Percentiles rank a stretch among this genome's conserved stretches.
phyloP scores from a whole-genome alignment of 1,140 invertebrate genomes.

The Phenacoccus solenopsis region DNA sequence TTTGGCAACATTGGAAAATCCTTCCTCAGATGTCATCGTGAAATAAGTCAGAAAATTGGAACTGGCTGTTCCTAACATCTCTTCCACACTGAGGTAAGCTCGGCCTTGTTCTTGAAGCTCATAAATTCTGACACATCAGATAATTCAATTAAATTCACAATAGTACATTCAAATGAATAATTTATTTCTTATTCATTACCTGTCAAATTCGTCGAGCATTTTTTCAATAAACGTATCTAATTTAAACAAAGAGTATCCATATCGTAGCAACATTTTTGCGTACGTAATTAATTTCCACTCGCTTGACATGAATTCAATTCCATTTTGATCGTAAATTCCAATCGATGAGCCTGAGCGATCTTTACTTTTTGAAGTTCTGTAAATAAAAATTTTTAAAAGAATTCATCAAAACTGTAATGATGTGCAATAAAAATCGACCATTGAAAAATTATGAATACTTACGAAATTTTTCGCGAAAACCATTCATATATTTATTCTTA shows the following conservation, averaged over 20 bases:
- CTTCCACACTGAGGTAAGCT: constrained; percentile 33
- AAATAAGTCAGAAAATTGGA: constrained; percentile 20
- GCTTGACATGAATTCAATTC: constrained; percentile 36
- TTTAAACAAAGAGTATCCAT: constrained; percentile 36
- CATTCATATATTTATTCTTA: constrained; percentile 38
- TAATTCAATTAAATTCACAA: not conserved
- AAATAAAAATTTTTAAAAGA: constrained; percentile 19
- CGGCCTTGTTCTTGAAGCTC: constrained; percentile 35
- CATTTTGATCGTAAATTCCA: constrained; percentile 37
- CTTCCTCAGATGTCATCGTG: constrained; percentile 22
- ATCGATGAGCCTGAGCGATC: constrained; percentile 23
- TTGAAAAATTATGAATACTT: constrained; percentile 23
- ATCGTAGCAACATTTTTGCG: constrained; percentile 36
- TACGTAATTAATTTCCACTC: constrained; percentile 33
- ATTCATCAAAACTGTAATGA: not conserved
- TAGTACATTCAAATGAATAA: no score
- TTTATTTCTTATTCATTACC: not conserved
- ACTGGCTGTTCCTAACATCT: constrained; percentile 21
- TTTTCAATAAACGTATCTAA: constrained; percentile 32
- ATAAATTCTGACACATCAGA: constrained; percentile 34
- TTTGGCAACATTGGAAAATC: constrained; percentile 30
- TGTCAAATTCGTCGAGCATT: constrained; percentile 35
- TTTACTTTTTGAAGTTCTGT: constrained; percentile 27
- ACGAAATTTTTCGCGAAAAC: constrained; percentile 38
- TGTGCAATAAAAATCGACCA: not conserved